Evolutionary conservation across 2,888 invertebrate species (phyloP), one percentile per base, ranked within the genome.

Genomic region (Leptura quadrifasciata): DNA sequence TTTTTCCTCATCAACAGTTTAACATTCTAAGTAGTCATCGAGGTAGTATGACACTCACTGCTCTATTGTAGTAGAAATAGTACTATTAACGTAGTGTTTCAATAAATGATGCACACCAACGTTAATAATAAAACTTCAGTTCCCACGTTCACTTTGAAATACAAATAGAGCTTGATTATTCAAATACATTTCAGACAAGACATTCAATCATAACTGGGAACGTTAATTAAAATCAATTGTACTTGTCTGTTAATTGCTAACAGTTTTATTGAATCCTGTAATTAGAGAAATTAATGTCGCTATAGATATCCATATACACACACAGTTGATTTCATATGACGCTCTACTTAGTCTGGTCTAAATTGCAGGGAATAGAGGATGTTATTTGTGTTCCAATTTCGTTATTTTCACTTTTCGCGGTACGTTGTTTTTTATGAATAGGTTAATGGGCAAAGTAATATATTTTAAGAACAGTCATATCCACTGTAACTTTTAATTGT

Each of bases 181-280:
- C 47, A 47, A 47, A 47, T 47, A 47, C 47, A n/a, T 47, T n/a
- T 47, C 47, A 47, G 47, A 47, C 15, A n/a, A n/a, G 47, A 47
- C n/a, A 15, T 15, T 47, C n/a, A n/a, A 47, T 47, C 47, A 47
- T n/a, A 47, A 47, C 47, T n/a, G 2, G 47, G 5, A 47, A 47
- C 47, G n/a, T 47, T 47, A 47, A 47, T 47, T 47, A 47, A 47
- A 47, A 47, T 47, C 47, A n/a, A 2, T n/a, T 15, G 5, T 15
- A n/a, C n/a, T n/a, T 47, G 47, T 47, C n/a, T 47, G 47, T 39
- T 47, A 47, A 47, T 47, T 47, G n/a, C 47, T 47, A 47, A 47
- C 47, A 47, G 47, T 47, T 47, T 47, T 47, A 47, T 47, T 47
- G 47, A 47, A 47, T 47, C 3, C 15, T 47, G n/a, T 47, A 47